Percentiles rank a stretch among this genome's conserved stretches.
phyloP scores from a whole-genome alignment of 2,888 invertebrate species.

The Melieria omissa region DNA sequence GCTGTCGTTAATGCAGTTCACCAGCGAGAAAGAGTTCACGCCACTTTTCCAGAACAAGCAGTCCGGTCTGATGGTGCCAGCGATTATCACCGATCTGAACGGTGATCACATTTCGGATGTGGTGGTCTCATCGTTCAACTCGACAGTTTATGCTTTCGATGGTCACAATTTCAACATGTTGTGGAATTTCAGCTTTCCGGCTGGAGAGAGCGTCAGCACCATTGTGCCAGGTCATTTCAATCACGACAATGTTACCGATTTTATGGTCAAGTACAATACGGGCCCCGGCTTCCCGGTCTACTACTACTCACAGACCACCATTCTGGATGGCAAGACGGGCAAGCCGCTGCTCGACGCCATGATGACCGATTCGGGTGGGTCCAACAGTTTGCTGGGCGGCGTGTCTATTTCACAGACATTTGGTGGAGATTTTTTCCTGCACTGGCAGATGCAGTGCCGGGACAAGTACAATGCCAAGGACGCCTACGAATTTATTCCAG shows the following conservation, averaged over 20 bases:
- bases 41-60: constrained; percentile 71
- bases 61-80: constrained; percentile 76
- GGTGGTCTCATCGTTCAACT: constrained; percentile 78
- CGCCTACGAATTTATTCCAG: constrained; percentile 69
- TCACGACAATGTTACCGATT: constrained; percentile 80
- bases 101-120: constrained; percentile 79
- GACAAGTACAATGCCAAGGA: constrained; percentile 67
- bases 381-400: constrained; percentile 64
- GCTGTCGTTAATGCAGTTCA: constrained; percentile 69
- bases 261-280: constrained; percentile 76
- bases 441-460: constrained; percentile 77
- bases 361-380: constrained; percentile 67
- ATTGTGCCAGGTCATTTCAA: constrained; percentile 84
- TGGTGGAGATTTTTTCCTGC: constrained; percentile 82
- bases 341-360: constrained; percentile 61
- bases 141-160: constrained; percentile 78
- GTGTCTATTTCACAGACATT: constrained; percentile 67
- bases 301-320: constrained; percentile 74
- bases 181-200: constrained; percentile 79
- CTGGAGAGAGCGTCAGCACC: constrained; percentile 77
- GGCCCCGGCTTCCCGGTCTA: constrained; percentile 80
- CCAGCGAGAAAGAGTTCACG: constrained; percentile 68
- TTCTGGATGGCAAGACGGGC: constrained; percentile 62
- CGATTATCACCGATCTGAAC: constrained; percentile 78
- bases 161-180: constrained; percentile 74